phyloP scores from a whole-genome alignment of 2,113 vertebrate genomes.

The Lota lota region DNA sequence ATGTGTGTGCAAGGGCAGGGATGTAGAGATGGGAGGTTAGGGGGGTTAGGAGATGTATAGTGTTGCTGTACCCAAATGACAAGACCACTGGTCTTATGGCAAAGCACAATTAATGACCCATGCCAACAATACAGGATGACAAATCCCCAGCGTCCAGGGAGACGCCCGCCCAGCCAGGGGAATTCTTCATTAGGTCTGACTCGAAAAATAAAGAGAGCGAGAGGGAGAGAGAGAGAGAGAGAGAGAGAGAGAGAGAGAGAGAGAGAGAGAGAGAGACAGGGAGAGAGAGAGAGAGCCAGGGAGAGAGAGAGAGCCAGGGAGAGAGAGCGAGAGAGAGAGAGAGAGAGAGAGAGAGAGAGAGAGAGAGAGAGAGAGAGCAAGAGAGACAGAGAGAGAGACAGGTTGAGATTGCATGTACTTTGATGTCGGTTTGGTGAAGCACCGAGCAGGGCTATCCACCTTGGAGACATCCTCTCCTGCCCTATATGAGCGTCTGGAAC shows the following conservation, averaged over 20 bases:
- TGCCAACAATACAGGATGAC: constrained; percentile 86
- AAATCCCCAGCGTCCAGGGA: constrained; percentile 80
- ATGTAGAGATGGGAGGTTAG: constrained; percentile 39
- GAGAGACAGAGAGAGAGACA: constrained; percentile 2
- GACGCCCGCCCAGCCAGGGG: constrained; percentile 72
- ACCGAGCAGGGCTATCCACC: background rate
- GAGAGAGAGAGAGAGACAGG: constrained; percentile 5
- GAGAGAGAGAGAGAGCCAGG: too few species aligned
- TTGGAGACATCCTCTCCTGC: background rate
- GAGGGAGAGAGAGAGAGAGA: constrained; percentile 11
- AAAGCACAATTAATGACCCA: constrained; percentile 89
- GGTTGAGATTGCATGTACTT: background rate
- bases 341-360: background rate
- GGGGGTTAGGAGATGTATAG: constrained; percentile 65
- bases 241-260: constrained; percentile 13
- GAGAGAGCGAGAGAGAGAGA: constrained; percentile 14
- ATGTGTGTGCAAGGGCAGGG: background rate
- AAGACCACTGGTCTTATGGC: constrained; percentile 84
- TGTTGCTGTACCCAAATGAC: constrained; percentile 82
- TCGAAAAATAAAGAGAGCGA: background rate
- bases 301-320: too few species aligned
- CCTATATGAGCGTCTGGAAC: background rate
- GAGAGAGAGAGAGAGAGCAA: background rate
- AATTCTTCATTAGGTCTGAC: constrained; percentile 82
- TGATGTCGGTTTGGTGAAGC: background rate